Base-by-base conservation (phyloP, 1,140 invertebrate species). In the Eriosoma lanigerum region DNA sequence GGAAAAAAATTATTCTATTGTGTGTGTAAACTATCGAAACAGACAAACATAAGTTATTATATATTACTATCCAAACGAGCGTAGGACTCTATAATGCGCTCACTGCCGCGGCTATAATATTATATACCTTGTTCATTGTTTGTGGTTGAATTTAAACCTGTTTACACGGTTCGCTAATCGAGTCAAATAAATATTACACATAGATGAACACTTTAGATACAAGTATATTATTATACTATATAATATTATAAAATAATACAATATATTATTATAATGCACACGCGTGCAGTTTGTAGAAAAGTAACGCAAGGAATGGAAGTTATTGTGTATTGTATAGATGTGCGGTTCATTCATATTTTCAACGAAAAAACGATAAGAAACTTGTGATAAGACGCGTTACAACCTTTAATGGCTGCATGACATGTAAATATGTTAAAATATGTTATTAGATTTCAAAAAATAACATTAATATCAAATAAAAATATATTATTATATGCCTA, bases 141-240 rank as follows among this genome's bases (percentile, higher is more conserved):
- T 48, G 70, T 48, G 48, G 48, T 54, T 26, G 70, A 68, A 68
- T 52, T 50, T 50, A 52, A 73, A 73, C 70, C 70, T 32, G 70
- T 73, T 73, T 52, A 54, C 70, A 52, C 70, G 70, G 70, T 52
- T 52, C 48, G 70, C 46, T 73, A 73, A 73, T 54, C 46, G 70
- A 73, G 70, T 73, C 70, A 73, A 73, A 73, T 50, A 73, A 72
- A 72, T 72, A 72, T 72, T 72, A 72, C 48, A 29, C 68, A 50
- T 72, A 72, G 44, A 50, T 48, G 46, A 26, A 50, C 68, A 48
- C 48, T 48, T 72, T 29, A 72, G 44, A 72, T 46, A 50, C 44
- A 46, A 38, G 8, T 15, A 68, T 46, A 70, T 46, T 70, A 46
- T 70, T 66, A 46, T 68, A 60, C 58, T 15, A 8, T 56, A 56